Evolutionary conservation across 2,888 invertebrate genomes (phyloP).

Genomic region (Phyto melanocephala): DNA sequence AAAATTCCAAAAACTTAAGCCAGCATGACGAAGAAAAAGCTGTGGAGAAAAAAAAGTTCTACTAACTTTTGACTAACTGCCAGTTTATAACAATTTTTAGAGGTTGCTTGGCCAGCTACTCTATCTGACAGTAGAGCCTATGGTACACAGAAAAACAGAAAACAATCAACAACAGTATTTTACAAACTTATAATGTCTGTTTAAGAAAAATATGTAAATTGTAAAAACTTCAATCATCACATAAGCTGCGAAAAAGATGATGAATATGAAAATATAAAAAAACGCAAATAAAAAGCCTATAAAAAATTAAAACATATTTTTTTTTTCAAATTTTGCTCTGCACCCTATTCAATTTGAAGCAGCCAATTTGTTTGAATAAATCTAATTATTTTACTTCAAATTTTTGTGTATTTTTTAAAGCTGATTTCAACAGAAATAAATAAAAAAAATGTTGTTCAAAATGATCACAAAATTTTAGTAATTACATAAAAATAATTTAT

Average conservation of each 20-base stretch:
- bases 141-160: background rate
- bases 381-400: no score
- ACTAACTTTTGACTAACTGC: conserved; percentile 61
- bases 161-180: background rate
- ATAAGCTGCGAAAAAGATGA: conserved; percentile 74
- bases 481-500: no score
- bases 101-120: conserved; percentile 30
- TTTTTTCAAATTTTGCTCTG: background rate
- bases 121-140: conserved; percentile 40
- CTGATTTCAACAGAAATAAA: no score
- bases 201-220: conserved; percentile 35
- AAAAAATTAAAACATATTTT: conserved; percentile 3
- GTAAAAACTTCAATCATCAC: conserved; percentile 68
- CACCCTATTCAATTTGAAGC: background rate
- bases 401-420: no score
- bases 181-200: background rate
- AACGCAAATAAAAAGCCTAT: conserved; percentile 9
- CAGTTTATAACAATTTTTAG: conserved; percentile 60
- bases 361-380: no score
- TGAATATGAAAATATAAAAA: conserved; percentile 69
- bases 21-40: conserved; percentile 17
- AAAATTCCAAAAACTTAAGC: conserved; percentile 15
- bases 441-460: no score
- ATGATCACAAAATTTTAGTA: no score
- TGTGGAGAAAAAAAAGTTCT: conserved; percentile 27